phyloP scores from a whole-genome alignment of 2,113 vertebrate genomes.

The Xenopus tropicalis region DNA sequence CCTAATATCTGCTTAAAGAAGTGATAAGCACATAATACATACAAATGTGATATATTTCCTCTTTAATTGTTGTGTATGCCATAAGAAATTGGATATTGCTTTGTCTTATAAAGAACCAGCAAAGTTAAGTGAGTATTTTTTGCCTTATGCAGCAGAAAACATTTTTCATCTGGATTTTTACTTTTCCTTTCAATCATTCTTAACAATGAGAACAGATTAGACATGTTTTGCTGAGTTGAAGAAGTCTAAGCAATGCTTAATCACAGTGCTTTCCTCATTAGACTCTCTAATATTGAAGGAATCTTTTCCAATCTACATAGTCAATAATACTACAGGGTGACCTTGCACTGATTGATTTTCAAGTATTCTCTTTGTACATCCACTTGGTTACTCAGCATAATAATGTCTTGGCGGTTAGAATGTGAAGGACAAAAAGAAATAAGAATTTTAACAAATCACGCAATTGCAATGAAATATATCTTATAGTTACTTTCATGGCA shows the following conservation, averaged over 20 bases:
- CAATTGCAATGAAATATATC: no score
- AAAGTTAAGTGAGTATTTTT: no score
- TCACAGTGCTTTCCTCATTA: neutral
- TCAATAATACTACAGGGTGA: conserved; percentile 1
- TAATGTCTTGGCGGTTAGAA: neutral
- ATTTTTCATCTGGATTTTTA: neutral
- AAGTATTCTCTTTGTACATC: neutral
- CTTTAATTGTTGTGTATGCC: no score
- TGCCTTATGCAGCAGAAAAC: no score
- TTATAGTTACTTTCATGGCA: no score
- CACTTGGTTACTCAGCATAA: neutral
- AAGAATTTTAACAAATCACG: no score
- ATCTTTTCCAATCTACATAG: neutral
- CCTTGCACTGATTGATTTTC: conserved; percentile 7
- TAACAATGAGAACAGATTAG: neutral
- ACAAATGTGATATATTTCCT: no score
- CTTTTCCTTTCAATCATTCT: conserved; percentile 13
- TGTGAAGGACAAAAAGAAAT: no score
- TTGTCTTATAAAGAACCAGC: no score
- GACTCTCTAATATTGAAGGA: conserved; percentile 4
- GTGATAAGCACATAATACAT: no score
- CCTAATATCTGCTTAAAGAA: no score
- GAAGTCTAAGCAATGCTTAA: conserved; percentile 9
- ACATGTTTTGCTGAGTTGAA: neutral
- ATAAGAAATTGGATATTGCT: no score